These are phyloP conservation scores for Meloidogyne chitwoodi DNA, from an alignment of 1,140 invertebrate genomes.

Conservation along the genomic window DNA sequence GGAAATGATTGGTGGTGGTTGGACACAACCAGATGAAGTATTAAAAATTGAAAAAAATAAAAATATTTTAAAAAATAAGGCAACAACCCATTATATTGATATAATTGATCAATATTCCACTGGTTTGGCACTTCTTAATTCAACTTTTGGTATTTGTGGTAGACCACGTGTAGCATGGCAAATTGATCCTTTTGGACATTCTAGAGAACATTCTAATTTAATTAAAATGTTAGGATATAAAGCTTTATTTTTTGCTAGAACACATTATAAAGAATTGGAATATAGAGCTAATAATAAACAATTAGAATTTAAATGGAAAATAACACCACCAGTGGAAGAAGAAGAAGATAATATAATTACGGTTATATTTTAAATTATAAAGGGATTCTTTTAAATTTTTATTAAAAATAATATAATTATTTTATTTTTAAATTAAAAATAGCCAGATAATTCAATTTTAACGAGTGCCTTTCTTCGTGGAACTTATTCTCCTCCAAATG, in stretches of 20 bases:
- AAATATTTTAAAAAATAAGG: neutral
- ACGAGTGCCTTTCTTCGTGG: constrained; percentile 52
- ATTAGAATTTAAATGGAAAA: constrained; percentile 81
- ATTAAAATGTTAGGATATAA: constrained; percentile 69
- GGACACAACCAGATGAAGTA: constrained; percentile 44
- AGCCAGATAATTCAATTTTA: constrained; percentile 48
- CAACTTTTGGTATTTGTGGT: constrained; percentile 67
- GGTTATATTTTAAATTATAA: too few relatives aligned
- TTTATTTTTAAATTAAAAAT: constrained; percentile 2
- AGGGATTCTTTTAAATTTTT: too few relatives aligned
- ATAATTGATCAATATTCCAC: constrained; percentile 83
- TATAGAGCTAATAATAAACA: constrained; percentile 66
- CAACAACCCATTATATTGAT: constrained; percentile 74
- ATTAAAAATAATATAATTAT: neutral
- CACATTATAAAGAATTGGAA: constrained; percentile 80
- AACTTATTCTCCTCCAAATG: constrained; percentile 65
- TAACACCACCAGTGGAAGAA: constrained; percentile 62
- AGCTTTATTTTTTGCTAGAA: constrained; percentile 78
- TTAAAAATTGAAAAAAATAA: too few relatives aligned
- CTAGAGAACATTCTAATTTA: constrained; percentile 66
- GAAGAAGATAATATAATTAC: neutral
- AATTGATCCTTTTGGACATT: constrained; percentile 70
- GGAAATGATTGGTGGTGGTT: constrained; percentile 71
- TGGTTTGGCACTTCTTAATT: constrained; percentile 64
- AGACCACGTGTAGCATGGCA: constrained; percentile 67